phyloP scores from a whole-genome alignment of 1,140 invertebrate genomes.

The Halesus radiatus region DNA sequence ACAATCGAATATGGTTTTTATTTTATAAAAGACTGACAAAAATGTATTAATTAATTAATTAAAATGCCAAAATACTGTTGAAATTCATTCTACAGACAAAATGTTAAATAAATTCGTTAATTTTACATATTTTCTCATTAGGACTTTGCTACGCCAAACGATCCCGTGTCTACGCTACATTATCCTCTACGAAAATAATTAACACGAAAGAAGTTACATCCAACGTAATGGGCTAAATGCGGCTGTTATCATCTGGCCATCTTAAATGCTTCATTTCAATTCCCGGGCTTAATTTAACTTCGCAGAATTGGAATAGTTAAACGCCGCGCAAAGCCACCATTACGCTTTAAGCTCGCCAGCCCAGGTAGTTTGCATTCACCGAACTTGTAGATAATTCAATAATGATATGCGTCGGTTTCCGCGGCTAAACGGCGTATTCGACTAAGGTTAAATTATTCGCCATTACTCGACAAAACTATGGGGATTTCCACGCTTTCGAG shows the following conservation, averaged over 20 bases:
- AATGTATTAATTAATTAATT: too few relatives aligned
- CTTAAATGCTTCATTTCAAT: conserved; percentile 56
- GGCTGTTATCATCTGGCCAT: conserved; percentile 51
- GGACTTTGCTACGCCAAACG: conserved; percentile 11
- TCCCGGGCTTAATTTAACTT: conserved; percentile 54
- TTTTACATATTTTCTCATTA: conserved; percentile 8
- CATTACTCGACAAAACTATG: too few relatives aligned
- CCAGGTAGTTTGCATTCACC: background rate
- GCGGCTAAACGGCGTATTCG: background rate
- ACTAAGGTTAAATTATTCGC: too few relatives aligned
- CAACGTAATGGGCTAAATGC: conserved; percentile 54
- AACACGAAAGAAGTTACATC: conserved; percentile 51
- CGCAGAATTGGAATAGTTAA: conserved; percentile 42
- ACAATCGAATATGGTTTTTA: too few relatives aligned
- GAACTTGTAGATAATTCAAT: conserved; percentile 9
- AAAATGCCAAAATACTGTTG: background rate
- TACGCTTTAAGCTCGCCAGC: background rate
- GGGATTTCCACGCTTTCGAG: too few relatives aligned
- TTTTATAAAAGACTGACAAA: too few relatives aligned
- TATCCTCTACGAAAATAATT: conserved; percentile 56
- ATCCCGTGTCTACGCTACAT: conserved; percentile 39
- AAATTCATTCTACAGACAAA: background rate
- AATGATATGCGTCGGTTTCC: background rate
- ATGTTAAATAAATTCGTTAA: background rate
- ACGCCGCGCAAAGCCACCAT: background rate